phyloP scores from a whole-genome alignment of 2,113 vertebrate species.

The Albula glossodonta region DNA sequence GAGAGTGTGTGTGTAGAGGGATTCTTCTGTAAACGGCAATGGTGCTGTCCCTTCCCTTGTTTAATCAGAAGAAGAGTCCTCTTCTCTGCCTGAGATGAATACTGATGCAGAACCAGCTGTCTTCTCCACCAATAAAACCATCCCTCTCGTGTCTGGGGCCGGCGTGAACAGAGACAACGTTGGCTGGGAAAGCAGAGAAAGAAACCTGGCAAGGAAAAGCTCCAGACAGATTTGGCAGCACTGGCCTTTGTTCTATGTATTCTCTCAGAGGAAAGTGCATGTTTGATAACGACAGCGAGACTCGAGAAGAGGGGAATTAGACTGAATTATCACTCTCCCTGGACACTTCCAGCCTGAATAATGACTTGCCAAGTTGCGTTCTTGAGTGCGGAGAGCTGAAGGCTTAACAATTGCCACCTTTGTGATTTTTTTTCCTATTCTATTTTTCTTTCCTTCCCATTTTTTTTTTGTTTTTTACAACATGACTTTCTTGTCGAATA shows the following conservation, averaged over 20 bases:
- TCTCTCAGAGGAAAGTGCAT: conserved; percentile 30
- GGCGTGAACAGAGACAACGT: conserved; percentile 16
- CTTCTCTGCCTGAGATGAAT: conserved; percentile 6
- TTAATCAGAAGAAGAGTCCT: neutral
- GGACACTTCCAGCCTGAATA: conserved; percentile 21
- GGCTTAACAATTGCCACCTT: neutral
- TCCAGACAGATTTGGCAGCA: neutral
- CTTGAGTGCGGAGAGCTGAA: conserved; percentile 6
- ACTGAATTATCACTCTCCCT: conserved; percentile 34
- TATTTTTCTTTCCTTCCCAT: neutral
- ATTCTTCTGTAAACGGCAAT: neutral
- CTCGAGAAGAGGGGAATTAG: conserved; percentile 23
- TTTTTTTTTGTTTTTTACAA: neutral
- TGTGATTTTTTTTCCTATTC: neutral
- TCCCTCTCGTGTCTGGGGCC: conserved; percentile 11
- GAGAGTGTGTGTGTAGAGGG: neutral
- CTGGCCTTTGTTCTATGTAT: conserved; percentile 21
- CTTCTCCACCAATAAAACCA: conserved; percentile 27
- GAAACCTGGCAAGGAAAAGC: neutral
- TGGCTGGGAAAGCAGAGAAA: neutral
- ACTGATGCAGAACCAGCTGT: conserved; percentile 31
- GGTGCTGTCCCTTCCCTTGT: conserved; percentile 7
- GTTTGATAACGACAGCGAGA: conserved; percentile 22
- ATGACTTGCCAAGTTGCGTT: conserved; percentile 22
- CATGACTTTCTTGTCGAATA: neutral